Base-by-base conservation (phyloP, 2,113 vertebrate species). In the Aegithalos caudatus region DNA sequence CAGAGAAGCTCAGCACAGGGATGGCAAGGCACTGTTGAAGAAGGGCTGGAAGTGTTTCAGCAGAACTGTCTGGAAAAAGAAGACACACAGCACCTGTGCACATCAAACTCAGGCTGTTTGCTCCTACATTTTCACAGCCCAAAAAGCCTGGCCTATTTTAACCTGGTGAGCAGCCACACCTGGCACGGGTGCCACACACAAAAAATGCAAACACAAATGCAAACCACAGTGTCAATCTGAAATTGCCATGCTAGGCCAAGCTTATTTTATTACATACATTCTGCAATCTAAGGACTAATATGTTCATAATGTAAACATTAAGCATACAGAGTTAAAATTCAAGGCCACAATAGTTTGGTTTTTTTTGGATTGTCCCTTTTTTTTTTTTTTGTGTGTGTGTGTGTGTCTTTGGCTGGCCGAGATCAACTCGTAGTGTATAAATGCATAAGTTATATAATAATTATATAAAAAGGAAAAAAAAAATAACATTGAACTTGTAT, bases 391-490 rank as follows among this genome's bases (percentile, higher is more conserved):
- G 2, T 56, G 4, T 64, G 37, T 67, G 38, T 51, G 61, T 66
- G 45, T 90, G 97, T 97, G 97, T 98, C 98, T 98, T 98, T 98
- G 98, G 98, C 98, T 98, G 98, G 98, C 98, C 98, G 98, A 99
- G 99, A 98, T 99, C 99, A 99, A 99, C 99, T 99, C 99, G 98
- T 99, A 99, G 98, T 99, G 99, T 99, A 98, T 99, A 99, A 99
- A 99, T 99, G 99, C 98, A 99, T 99, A 99, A 99, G 98, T 99
- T 99, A 99, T 98, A 99, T 98, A 99, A 98, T 98, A 98, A 98
- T 98, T 98, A 99, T 98, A 98, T 98, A 98, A 99, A 98, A 98
- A 98, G 97, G 77, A 89, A 73, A 89, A 89, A 86, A 96, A 95
- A 98, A 98, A 98, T 96, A 97, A 98, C 98, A 98, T 96, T 97